These are phyloP conservation scores for Notechis scutatus DNA, from an alignment of 2,113 vertebrate genomes.

Conservation along the genomic window DNA sequence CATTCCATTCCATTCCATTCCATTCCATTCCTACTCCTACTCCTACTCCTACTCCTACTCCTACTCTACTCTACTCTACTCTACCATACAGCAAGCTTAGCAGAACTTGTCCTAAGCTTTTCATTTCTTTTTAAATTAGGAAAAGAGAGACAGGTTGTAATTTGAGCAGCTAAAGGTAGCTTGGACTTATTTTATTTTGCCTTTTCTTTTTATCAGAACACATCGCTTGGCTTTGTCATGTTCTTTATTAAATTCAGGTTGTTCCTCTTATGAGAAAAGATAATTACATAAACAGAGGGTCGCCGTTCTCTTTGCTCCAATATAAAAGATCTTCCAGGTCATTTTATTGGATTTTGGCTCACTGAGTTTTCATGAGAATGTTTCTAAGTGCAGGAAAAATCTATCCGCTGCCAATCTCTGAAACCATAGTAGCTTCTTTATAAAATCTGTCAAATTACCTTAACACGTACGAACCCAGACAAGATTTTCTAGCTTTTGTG, in stretches of 20 bases:
- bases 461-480: neutral
- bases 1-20: too few species aligned
- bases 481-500: neutral
- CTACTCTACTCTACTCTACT: too few species aligned
- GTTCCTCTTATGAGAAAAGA: slow-evolving; percentile 64
- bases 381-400: accelerated
- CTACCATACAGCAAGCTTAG: neutral
- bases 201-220: slow-evolving; percentile 18
- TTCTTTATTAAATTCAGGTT: slow-evolving; percentile 66
- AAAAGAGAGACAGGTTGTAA: neutral
- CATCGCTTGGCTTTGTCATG: slow-evolving; percentile 28
- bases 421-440: neutral
- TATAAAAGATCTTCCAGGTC: slow-evolving; percentile 36
- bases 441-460: neutral
- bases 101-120: accelerated
- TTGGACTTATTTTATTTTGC: neutral
- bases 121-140: accelerated
- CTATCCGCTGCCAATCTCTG: neutral
- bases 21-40: too few species aligned
- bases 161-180: neutral
- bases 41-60: too few species aligned
- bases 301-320: slow-evolving; percentile 37
- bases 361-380: neutral
- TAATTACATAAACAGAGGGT: slow-evolving; percentile 64
- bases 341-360: slow-evolving; percentile 44